A percentile compares a stretch with the other conserved stretches of the same genome.
Evolutionary conservation across 2,888 invertebrate species (phyloP).

Genomic region (Digitonthophagus gazella): DNA sequence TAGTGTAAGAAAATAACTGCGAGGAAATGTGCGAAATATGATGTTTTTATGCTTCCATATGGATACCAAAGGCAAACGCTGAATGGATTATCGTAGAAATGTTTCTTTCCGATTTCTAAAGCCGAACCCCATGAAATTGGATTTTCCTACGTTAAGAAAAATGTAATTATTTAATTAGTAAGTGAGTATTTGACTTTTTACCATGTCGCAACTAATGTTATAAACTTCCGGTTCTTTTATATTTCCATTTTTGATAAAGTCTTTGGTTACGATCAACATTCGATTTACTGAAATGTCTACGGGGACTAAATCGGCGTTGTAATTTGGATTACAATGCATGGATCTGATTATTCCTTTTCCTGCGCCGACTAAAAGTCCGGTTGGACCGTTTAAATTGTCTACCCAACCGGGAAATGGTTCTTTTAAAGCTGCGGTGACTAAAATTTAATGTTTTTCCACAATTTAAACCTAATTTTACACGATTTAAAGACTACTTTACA

Average conservation of each 20-base stretch:
- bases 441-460: no score
- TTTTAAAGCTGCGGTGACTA: slow-evolving; percentile 75
- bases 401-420: slow-evolving; percentile 88
- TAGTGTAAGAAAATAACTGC: slow-evolving; percentile 76
- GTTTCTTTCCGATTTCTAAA: slow-evolving; percentile 68
- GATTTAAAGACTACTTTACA: no score
- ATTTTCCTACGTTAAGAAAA: slow-evolving; percentile 54
- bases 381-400: slow-evolving; percentile 87
- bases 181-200: slow-evolving; percentile 31
- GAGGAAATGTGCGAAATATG: slow-evolving; percentile 65
- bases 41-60: slow-evolving; percentile 73
- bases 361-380: slow-evolving; percentile 76
- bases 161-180: not conserved
- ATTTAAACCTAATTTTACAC: no score
- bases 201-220: slow-evolving; percentile 43
- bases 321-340: slow-evolving; percentile 70
- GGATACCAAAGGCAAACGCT: slow-evolving; percentile 86
- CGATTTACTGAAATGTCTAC: slow-evolving; percentile 80
- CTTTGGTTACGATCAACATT: slow-evolving; percentile 72
- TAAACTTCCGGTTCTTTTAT: slow-evolving; percentile 40
- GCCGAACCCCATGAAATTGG: slow-evolving; percentile 86
- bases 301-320: slow-evolving; percentile 69
- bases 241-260: slow-evolving; percentile 49
- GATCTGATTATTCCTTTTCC: slow-evolving; percentile 84
- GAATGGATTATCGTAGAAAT: slow-evolving; percentile 76